phyloP scores from a whole-genome alignment of 64 coral and sea anemone species.

The Hydrozoanthus tunicans region DNA sequence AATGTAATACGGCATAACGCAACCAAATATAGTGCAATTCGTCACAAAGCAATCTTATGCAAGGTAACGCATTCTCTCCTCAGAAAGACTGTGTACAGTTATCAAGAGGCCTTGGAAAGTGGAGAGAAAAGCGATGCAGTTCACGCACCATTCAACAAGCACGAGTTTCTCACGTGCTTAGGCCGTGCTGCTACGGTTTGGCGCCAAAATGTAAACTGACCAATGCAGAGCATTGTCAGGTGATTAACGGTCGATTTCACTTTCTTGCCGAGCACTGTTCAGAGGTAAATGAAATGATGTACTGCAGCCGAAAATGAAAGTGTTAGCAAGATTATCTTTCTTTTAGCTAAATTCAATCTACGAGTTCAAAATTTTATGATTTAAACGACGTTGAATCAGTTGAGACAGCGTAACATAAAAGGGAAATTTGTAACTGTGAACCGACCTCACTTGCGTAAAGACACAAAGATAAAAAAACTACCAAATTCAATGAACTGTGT shows the following conservation, averaged over 20 bases:
- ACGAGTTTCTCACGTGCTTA: slow-evolving; percentile 7
- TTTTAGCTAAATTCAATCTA: too few species aligned
- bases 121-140: slow-evolving; percentile 33
- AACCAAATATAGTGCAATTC: too few species aligned
- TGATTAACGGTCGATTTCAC: slow-evolving; percentile 29
- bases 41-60: too few species aligned
- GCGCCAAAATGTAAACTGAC: slow-evolving; percentile 52
- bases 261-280: slow-evolving; percentile 32
- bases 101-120: not conserved
- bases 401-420: too few species aligned
- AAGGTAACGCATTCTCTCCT: not conserved
- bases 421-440: too few species aligned
- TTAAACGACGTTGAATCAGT: too few species aligned
- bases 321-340: too few species aligned
- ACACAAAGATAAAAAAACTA: too few species aligned
- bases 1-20: too few species aligned
- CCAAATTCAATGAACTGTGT: too few species aligned
- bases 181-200: slow-evolving; percentile 46
- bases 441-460: too few species aligned
- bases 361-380: too few species aligned
- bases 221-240: slow-evolving; percentile 34
- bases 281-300: slow-evolving; percentile 10
- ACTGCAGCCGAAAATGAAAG: not conserved
- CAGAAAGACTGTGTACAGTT: slow-evolving; percentile 31
- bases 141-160: slow-evolving; percentile 1